These are phyloP conservation scores for Antigone vipio DNA, from an alignment of 2,113 vertebrate genomes.

Conservation along the genomic window DNA sequence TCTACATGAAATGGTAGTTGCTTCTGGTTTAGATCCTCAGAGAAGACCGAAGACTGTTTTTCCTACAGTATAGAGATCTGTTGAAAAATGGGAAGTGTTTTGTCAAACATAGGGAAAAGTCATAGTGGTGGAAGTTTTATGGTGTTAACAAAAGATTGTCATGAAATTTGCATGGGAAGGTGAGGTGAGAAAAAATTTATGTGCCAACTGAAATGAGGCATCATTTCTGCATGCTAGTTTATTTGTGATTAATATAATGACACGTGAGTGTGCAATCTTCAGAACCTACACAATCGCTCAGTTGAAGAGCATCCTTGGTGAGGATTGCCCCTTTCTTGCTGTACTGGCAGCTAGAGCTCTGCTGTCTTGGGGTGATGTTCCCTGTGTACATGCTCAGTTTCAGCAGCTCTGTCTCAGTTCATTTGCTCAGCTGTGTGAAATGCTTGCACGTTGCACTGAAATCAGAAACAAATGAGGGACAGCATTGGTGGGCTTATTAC, in stretches of 20 bases:
- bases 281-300: not conserved
- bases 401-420: not conserved
- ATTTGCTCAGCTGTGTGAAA: not conserved
- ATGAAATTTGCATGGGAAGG: not conserved
- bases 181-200: not conserved
- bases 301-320: not conserved
- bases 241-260: not conserved
- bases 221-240: not conserved
- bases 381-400: not conserved
- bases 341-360: not conserved
- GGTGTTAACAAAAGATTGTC: not conserved
- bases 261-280: not conserved
- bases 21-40: not conserved
- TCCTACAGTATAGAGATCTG: not conserved
- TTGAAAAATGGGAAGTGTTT: not conserved
- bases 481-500: not conserved
- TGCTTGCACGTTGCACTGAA: not conserved
- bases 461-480: not conserved
- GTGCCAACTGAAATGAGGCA: not conserved
- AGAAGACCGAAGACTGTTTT: not conserved
- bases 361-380: not conserved
- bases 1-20: not conserved
- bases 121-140: not conserved
- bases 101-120: not conserved
- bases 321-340: not conserved